These are phyloP conservation scores for Myotis davidii DNA, from an alignment of 2,113 vertebrate genomes.

Conservation along the genomic window DNA sequence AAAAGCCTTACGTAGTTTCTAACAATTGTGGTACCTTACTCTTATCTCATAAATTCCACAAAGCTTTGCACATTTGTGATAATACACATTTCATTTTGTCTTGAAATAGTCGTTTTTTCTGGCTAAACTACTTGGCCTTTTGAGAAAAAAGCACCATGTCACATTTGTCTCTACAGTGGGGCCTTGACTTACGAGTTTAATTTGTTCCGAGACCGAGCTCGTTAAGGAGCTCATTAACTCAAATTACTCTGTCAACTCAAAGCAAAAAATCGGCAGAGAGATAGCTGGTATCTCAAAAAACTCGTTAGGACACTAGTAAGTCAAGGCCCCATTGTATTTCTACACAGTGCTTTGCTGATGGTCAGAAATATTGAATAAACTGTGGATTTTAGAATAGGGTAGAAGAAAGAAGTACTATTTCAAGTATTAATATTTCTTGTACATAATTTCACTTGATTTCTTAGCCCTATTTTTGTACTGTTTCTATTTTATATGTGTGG, in stretches of 20 bases:
- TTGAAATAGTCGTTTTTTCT: neutral
- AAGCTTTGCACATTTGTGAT: neutral
- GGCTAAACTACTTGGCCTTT: neutral
- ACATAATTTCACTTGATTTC: neutral
- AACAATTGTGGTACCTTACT: neutral
- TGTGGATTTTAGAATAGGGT: constrained; percentile 5
- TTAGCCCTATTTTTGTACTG: neutral
- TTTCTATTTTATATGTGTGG: neutral
- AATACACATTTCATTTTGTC: neutral
- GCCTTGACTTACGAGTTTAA: no score
- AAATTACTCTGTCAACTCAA: no score
- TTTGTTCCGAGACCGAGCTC: no score
- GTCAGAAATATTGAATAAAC: constrained; percentile 18
- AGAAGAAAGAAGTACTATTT: constrained; percentile 3
- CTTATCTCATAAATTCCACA: neutral
- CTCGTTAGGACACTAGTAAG: no score
- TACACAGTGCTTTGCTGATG: neutral
- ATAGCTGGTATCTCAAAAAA: no score
- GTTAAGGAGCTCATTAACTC: no score
- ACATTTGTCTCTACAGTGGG: neutral
- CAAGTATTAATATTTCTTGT: neutral
- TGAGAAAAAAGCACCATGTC: neutral
- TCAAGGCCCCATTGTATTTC: neutral
- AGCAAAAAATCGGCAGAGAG: no score
- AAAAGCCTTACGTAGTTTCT: neutral